Base-by-base conservation (phyloP, 2,888 invertebrate species). In the Macaria notata region DNA sequence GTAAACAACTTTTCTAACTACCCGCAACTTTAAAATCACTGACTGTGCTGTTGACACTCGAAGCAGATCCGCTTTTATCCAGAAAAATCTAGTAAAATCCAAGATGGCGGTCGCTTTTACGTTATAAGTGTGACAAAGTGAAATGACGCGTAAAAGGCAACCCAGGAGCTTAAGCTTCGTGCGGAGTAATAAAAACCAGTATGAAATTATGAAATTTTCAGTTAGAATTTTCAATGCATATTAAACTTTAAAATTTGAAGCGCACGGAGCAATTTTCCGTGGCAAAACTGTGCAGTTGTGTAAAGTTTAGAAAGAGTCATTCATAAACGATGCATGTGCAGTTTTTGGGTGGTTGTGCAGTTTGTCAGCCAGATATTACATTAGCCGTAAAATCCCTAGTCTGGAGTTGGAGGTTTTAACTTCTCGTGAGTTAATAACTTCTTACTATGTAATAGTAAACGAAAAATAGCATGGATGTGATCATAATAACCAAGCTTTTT, bases 131-230 rank as follows among this genome's bases (percentile, higher is more conserved):
- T 30, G 45, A 49, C 49, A 55, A 49, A 42, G 46, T 53, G 55
- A 50, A 60, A 56, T 50, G 47, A 47, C 56, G 38, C 39, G 44
- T 53, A 43, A 53, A 55, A 49, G 38, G 9, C 19, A 39, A 38
- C 46, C 41, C 31, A 31, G 9, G 31, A 51, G 41, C 46, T 29
- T 36, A 5, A 49, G 19, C n/a, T 30, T 9, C 45, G 29, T 7
- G 49, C 36, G 31, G 46, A 29, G 42, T 46, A 46, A n/a, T 59
- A 51, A 45, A 55, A 55, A 46, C 19, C 29, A 41, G 33, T 39
- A 39, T 31, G 31, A 49, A 46, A 52, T 55, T 55, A 46, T 52
- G 42, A 55, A 49, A 50, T 54, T 53, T 46, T 46, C 42, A 41
- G 19, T 4, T n/a, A 51, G 5, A 51, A n/a, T 7, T n/a, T 41